Base-by-base conservation (phyloP, 2,797 vertebrate species). In the Mormyrops boulengeri region DNA sequence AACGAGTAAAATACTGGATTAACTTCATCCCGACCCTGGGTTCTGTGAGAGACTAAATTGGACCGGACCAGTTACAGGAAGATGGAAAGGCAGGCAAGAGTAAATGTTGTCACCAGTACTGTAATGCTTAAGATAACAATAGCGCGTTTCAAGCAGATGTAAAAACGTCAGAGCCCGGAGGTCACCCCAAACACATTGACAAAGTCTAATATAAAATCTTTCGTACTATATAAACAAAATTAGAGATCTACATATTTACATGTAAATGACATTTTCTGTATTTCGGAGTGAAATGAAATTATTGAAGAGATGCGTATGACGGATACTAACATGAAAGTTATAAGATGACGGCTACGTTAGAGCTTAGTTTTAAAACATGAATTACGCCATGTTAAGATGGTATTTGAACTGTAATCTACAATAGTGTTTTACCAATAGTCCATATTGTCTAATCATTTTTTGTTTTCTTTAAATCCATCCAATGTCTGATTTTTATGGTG, bases 161-260 rank as follows among this genome's bases (percentile, higher is more conserved):
- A 89, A 47, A 5, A 30, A 41, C 50, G 14, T 34, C 44, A 88
- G 47, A 14, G 30, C 69, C 88, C 50, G 49, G 80, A 91, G 41
- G 91, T 89, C 66, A 88, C 90, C 91, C 91, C 90, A 90, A 94
- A 95, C 88, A 95, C 88, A 92, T 91, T 62, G 92, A 91, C 92
- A 89, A 88, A 90, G 77, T 62, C 91, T 94, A 94, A 95, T 96
- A 96, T 95, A 96, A 93, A 95, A 95, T 93, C 93, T 95, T 89
- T 95, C 87, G 91, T 89, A 92, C 94, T 96, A 95, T 95, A 95
- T 95, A 92, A 95, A 95, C 93, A 91, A 91, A 93, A 92, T 92
- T 91, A 89, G 91, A 88, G 82, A 93, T 96, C 95, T 96, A 96
- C 94, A 96, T 95, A 96, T 96, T 92, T 96, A 96, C 95, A 96